Conservation (phyloP, 2,888 invertebrate species). For the Sisyra nigra region DNA sequence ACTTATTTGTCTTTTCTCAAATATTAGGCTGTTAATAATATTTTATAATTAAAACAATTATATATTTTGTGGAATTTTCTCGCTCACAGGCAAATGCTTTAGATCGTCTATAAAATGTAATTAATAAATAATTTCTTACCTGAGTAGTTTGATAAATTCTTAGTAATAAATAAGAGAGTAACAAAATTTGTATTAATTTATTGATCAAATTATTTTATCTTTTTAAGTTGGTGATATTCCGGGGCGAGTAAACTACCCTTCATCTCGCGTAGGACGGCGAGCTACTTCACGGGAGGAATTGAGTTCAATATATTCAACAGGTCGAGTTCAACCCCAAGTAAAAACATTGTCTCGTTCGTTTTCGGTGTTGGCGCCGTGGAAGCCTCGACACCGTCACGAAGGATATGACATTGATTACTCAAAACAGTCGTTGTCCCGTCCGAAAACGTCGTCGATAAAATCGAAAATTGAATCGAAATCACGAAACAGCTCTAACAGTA, state of each 20-base stretch:
- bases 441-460: constrained; percentile 23
- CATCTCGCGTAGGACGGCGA: constrained; percentile 32
- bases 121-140: too few species aligned
- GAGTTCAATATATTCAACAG: constrained; percentile 43
- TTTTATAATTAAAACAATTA: too few species aligned
- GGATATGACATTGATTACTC: constrained; percentile 66
- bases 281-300: constrained; percentile 61
- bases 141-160: too few species aligned
- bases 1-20: too few species aligned
- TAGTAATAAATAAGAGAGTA: too few species aligned
- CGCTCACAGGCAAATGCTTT: too few species aligned
- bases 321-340: constrained; percentile 41
- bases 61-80: too few species aligned
- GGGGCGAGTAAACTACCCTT: constrained; percentile 34
- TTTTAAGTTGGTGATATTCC: constrained; percentile 67
- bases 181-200: too few species aligned
- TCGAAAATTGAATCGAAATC: constrained; percentile 21
- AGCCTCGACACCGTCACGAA: constrained; percentile 55
- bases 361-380: constrained; percentile 73
- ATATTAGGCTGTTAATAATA: too few species aligned
- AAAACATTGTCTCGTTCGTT: constrained; percentile 63
- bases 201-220: constrained; percentile 5
- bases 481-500: constrained; percentile 18
- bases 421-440: constrained; percentile 35
- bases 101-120: too few species aligned